A percentile compares a stretch with the other conserved stretches of the same genome.
Evolutionary conservation across 2,888 invertebrate genomes (phyloP).

Genomic region (Drosophila kambysellisi): DNA sequence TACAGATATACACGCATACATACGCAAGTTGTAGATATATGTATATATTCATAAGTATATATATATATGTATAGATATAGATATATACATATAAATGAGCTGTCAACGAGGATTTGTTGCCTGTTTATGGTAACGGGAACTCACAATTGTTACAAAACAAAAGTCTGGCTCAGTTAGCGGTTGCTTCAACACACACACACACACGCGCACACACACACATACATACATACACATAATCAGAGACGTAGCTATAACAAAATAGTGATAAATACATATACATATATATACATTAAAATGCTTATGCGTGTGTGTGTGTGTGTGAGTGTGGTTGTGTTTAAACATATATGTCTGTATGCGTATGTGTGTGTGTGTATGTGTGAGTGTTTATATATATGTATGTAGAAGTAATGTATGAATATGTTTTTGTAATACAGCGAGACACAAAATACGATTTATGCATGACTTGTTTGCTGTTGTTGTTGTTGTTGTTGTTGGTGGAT

Average conservation of each 20-base stretch:
- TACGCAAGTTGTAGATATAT: constrained; percentile 25
- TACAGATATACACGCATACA: constrained; percentile 10
- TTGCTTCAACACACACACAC: constrained; percentile 11
- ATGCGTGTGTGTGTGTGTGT: constrained; percentile 16
- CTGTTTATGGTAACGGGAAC: constrained; percentile 44
- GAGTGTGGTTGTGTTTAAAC: constrained; percentile 13
- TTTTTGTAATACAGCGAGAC: constrained; percentile 47
- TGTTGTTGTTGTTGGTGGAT: not conserved
- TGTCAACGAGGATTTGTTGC: constrained; percentile 69
- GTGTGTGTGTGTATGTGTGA: constrained; percentile 4
- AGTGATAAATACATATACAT: constrained; percentile 45
- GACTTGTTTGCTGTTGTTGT: constrained; percentile 31
- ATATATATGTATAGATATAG: not conserved
- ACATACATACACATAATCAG: constrained; percentile 31
- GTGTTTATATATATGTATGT: constrained; percentile 11
- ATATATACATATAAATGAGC: constrained; percentile 58
- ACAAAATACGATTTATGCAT: constrained; percentile 57
- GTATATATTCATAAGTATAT: constrained; percentile 13
- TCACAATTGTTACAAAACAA: constrained; percentile 49
- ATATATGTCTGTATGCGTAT: constrained; percentile 17
- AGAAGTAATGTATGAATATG: constrained; percentile 44
- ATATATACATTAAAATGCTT: constrained; percentile 42
- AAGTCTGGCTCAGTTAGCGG: constrained; percentile 35
- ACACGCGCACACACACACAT: constrained; percentile 5
- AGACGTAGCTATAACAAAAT: constrained; percentile 51